Base-by-base conservation (phyloP, 2,113 vertebrate genomes). In the Chlorodrepanis virens region DNA sequence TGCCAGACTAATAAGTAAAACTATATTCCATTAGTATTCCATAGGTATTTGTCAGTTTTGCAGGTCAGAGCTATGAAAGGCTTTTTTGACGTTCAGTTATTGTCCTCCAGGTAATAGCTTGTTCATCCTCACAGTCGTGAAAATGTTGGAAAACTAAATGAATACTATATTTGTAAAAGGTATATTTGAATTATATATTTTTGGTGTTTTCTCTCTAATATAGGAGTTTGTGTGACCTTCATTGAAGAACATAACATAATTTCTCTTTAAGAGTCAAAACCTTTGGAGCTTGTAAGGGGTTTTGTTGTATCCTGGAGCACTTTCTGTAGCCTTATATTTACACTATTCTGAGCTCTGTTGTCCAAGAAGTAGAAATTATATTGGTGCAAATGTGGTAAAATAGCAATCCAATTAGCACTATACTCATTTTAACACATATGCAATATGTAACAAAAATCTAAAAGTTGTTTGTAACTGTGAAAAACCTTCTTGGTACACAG, bases 361-460 rank as follows among this genome's bases (percentile, higher is more conserved):
- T 97, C 92, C 95, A 95, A 83, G 70, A 98, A 95, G 65, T 92
- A 97, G 79, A 76, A 96, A 97, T 96, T 96, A 81, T 94, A 97
- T 78, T 96, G 96, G 96, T 96, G 94, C 83, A 82, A 97, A 92
- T 83, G 63, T 94, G 74, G 63, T 91, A 97, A 96, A 90, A 92
- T 96, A 96, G 67, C 94, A 95, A 70, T 92, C 78, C 82, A 95
- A 95, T 97, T 97, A 97, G 81, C 94, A 81, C 86, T 91, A 74
- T 68, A 81, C 45, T 96, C 89, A 93, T 83, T 97, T 94, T 97
- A 97, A 97, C 89, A 96, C 85, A 96, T 97, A 97, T 97, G 96
- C 95, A 97, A 81, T 92, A 96, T 97, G 96, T 96, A 98, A 96
- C 65, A 97, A 94, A 97, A 97, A 96, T 97, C 92, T 97, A 95